Evolutionary conservation across 1,140 invertebrate species (phyloP).

Genomic region (Calliphora vicina): DNA sequence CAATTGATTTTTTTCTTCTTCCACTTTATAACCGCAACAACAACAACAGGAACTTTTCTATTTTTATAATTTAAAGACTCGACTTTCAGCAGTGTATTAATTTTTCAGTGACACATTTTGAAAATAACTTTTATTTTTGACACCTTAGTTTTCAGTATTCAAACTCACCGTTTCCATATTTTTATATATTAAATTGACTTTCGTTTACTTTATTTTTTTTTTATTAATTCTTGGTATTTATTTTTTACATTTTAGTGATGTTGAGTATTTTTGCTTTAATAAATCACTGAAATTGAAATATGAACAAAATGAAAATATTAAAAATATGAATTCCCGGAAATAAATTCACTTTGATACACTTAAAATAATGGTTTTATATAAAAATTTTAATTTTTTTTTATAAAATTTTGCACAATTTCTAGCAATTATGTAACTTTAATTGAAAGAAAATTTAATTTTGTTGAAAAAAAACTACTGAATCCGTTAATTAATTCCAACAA

Average conservation of each 20-base stretch:
- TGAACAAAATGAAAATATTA: neutral
- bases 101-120: neutral
- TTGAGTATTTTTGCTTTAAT: neutral
- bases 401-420: neutral
- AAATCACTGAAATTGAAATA: constrained; percentile 15
- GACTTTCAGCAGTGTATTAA: neutral
- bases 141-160: too few relatives aligned
- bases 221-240: neutral
- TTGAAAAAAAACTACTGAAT: neutral
- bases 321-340: neutral
- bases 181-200: constrained; percentile 15
- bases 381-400: neutral
- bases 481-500: neutral
- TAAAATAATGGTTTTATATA: neutral
- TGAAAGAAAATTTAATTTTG: neutral
- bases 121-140: neutral
- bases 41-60: neutral
- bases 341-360: neutral
- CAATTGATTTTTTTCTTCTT: neutral
- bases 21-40: neutral
- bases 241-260: constrained; percentile 17
- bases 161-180: constrained; percentile 30
- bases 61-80: neutral
- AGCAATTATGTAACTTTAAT: constrained; percentile 7
- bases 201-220: neutral